Conservation (phyloP, 2,797 vertebrate genomes). For the Adelosebastes latens region DNA sequence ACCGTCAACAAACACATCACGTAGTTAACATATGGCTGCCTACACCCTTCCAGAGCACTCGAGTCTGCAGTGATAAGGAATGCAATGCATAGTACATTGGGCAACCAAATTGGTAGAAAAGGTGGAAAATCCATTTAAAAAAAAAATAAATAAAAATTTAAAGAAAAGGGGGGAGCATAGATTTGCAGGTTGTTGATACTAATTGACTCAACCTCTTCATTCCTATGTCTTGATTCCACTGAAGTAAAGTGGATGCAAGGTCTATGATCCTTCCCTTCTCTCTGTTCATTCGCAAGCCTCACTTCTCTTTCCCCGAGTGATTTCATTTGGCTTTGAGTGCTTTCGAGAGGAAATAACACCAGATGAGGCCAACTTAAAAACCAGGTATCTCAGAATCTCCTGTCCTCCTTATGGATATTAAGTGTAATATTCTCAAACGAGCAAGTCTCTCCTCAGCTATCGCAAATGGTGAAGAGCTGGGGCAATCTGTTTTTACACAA, state of each 20-base stretch:
- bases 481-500: constrained; percentile 36
- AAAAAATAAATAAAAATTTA: constrained; percentile 1
- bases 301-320: constrained; percentile 66
- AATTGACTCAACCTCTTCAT: constrained; percentile 53
- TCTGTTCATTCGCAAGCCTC: constrained; percentile 67
- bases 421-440: constrained; percentile 59
- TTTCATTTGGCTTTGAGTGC: constrained; percentile 69
- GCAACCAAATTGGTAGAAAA: constrained; percentile 5
- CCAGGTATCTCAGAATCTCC: constrained; percentile 45
- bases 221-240: constrained; percentile 30
- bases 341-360: constrained; percentile 62
- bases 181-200: constrained; percentile 29
- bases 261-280: constrained; percentile 59
- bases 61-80: not conserved
- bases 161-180: constrained; percentile 2
- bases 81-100: not conserved
- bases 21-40: not conserved
- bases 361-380: constrained; percentile 72
- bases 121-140: constrained; percentile 8
- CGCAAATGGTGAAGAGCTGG: constrained; percentile 47
- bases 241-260: constrained; percentile 56
- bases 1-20: not conserved
- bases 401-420: constrained; percentile 68
- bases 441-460: constrained; percentile 22
- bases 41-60: not conserved